Evolutionary conservation across 2,888 invertebrate species (phyloP).

Genomic region (Chironomus riparius): DNA sequence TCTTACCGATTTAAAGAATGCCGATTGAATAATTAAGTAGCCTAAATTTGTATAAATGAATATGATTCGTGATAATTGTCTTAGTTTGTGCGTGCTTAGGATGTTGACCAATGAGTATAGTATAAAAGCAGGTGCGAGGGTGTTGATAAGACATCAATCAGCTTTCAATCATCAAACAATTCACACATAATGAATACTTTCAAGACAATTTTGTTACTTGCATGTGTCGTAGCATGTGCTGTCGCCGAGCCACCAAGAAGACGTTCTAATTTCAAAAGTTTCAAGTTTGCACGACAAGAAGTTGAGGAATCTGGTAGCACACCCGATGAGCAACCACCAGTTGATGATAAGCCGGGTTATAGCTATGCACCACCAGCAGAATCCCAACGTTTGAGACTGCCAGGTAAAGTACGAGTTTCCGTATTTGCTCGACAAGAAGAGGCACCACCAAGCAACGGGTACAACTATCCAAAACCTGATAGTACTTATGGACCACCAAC

Average conservation of each 20-base stretch:
- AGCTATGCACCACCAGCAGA: conserved; percentile 1
- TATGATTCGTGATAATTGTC: not conserved
- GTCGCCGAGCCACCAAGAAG: conserved; percentile 16
- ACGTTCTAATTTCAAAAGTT: not conserved
- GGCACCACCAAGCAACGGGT: not conserved
- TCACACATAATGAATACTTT: conserved; percentile 1
- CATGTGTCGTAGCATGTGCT: not conserved
- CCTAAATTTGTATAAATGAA: not conserved
- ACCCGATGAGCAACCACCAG: not conserved
- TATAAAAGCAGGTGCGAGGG: conserved; percentile 16
- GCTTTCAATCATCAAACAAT: not conserved
- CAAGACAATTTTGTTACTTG: not conserved
- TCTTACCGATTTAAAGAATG: not conserved
- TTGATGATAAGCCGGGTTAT: not conserved
- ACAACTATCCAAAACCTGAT: conserved; percentile 18
- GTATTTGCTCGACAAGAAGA: conserved; percentile 7
- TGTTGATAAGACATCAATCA: conserved; percentile 22
- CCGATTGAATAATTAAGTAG: not conserved
- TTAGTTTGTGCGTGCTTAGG: not conserved
- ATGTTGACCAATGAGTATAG: not conserved
- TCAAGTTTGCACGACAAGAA: conserved; percentile 20
- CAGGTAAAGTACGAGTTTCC: not conserved
- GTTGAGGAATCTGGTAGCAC: not conserved
- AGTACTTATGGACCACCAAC: conserved; percentile 2
- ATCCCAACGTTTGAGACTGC: not conserved